A percentile compares a stretch with the other conserved stretches of the same genome.
phyloP scores from a whole-genome alignment of 37 sponge, comb jelly and placozoan species.

The Diacarnus erythraeanus region DNA sequence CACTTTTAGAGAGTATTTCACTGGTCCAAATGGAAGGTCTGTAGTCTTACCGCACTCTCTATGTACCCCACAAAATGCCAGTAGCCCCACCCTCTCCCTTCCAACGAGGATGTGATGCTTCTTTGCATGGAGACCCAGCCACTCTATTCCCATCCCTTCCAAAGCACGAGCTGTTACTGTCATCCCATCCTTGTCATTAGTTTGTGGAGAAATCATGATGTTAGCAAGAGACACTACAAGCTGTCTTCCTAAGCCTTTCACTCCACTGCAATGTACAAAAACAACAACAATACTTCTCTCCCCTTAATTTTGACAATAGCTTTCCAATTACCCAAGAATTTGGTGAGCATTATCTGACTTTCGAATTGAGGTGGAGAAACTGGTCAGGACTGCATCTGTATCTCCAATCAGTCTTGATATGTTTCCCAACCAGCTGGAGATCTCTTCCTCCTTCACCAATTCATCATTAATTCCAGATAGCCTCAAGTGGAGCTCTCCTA shows the following conservation, averaged over 20 bases:
- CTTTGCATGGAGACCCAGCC: conserved; percentile 66
- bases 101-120: conserved; percentile 13
- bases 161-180: background rate
- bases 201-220: background rate
- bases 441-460: background rate
- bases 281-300: too few relatives aligned
- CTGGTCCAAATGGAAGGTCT: conserved; percentile 38
- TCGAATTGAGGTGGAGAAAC: background rate
- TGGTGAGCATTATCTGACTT: background rate
- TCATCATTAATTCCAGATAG: background rate
- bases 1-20: conserved; percentile 37
- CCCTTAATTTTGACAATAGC: background rate
- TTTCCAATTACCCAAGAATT: background rate
- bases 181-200: background rate
- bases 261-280: background rate
- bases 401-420: background rate
- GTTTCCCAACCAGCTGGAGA: background rate
- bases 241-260: conserved; percentile 3
- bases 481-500: conserved; percentile 22
- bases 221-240: conserved; percentile 55
- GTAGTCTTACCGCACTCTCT: conserved; percentile 29
- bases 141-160: conserved; percentile 38
- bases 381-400: conserved; percentile 9
- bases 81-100: conserved; percentile 47
- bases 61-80: conserved; percentile 62